Evolutionary conservation across 2,888 invertebrate genomes (phyloP).

Genomic region (Margaritifera margaritifera): DNA sequence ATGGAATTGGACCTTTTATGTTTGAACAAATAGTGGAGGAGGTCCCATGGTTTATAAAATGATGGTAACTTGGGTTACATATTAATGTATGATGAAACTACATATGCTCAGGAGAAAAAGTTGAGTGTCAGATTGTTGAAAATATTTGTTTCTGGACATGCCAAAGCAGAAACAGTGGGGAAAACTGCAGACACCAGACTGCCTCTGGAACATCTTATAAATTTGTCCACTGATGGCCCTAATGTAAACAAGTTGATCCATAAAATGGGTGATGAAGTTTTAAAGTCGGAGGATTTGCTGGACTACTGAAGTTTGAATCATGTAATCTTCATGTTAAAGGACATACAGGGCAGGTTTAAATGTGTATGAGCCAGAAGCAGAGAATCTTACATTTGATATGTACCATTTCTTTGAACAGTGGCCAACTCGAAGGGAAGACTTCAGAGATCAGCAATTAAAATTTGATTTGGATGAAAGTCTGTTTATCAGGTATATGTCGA

Average conservation of each 20-base stretch:
- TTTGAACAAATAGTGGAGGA: conserved; percentile 17
- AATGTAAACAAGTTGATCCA: conserved; percentile 21
- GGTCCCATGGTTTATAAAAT: too few relatives aligned
- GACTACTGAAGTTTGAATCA: too few relatives aligned
- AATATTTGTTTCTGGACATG: conserved; percentile 13
- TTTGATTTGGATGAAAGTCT: conserved; percentile 3
- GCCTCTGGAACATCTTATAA: conserved; percentile 13
- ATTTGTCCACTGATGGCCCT: conserved; percentile 17
- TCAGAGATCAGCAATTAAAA: too few relatives aligned
- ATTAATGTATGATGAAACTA: conserved; percentile 13
- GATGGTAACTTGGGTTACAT: conserved; percentile 15
- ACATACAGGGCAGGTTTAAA: too few relatives aligned
- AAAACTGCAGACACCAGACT: conserved; percentile 5
- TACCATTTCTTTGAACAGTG: too few relatives aligned
- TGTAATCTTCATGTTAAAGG: too few relatives aligned
- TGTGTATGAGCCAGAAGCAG: conserved; percentile 11
- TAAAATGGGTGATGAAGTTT: conserved; percentile 11
- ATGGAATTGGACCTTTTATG: conserved; percentile 11
- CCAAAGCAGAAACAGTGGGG: conserved; percentile 10
- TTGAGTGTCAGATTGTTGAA: conserved; percentile 18
- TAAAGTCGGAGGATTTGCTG: too few relatives aligned
- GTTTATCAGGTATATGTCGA: conserved; percentile 12
- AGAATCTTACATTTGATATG: conserved; percentile 16
- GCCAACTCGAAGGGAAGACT: too few relatives aligned
- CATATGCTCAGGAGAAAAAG: conserved; percentile 13